Base-by-base conservation (phyloP, 2,888 invertebrate genomes). In the Protonemura montana region DNA sequence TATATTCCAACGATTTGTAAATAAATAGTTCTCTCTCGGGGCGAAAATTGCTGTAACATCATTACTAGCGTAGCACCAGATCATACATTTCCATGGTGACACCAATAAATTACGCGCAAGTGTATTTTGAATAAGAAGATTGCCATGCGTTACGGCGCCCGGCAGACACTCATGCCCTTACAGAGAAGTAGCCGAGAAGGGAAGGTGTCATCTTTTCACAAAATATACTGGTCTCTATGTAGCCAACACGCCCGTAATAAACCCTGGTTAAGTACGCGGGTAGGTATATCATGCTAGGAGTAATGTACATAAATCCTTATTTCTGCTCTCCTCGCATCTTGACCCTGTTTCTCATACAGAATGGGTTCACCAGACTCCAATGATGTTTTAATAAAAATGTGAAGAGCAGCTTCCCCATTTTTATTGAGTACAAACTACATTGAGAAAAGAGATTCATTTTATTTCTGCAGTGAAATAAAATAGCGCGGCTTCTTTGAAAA, bases 301-400 rank as follows among this genome's bases (percentile, higher is more conserved):
- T 41, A 82, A 41, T 41, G 82, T n/a, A n/a, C 26, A 82, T 82
- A 82, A 82, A 82, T 82, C 82, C 42, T 82, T 82, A 30, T 82
- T 41, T 82, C 28, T 26, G 28, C 82, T 7, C 35, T 35, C 82
- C 82, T 41, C 59, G n/a, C 82, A 26, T 41, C 82, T 82, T 82
- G 82, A 82, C 82, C 82, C 82, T 78, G 78, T 78, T 78, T 78
- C 28, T 59, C 59, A 59, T 59, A 59, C 59, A 59, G 21, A 59
- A 59, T 59, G 59, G 59, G 59, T 59, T 59, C 59, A 59, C 59
- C 21, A 59, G 16, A 59, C 59, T 59, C 59, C 3, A 21, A 59
- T 59, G 78, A 78, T 78, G 78, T 78, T 78, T 78, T 78, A 78
- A 78, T 78, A 78, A 78, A 78, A 78, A 78, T 28, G 28, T 59